Evolutionary conservation across 2,888 invertebrate genomes (phyloP).

Genomic region (Rutpela maculata): DNA sequence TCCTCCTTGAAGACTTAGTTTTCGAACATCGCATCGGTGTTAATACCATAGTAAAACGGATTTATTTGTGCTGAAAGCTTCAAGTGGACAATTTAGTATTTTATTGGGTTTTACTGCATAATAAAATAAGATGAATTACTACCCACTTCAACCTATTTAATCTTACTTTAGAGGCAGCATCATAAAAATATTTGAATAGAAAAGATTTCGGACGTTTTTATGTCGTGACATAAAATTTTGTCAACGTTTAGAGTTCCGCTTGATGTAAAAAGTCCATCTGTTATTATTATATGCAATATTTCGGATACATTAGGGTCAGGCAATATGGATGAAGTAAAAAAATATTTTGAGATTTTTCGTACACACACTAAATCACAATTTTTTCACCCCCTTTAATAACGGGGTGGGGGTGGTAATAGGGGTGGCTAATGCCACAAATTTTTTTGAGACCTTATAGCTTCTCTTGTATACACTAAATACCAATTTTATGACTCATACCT

Average conservation of each 20-base stretch:
- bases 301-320: too few species aligned
- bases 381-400: too few species aligned
- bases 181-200: constrained; percentile 1
- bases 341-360: too few species aligned
- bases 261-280: not conserved
- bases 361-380: too few species aligned
- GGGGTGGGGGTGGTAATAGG: too few species aligned
- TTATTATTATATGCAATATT: too few species aligned
- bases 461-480: too few species aligned
- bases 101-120: constrained; percentile 7
- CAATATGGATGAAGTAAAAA: too few species aligned
- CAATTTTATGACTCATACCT: too few species aligned
- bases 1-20: constrained; percentile 2
- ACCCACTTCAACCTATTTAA: not conserved
- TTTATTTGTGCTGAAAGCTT: not conserved
- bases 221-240: not conserved
- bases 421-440: too few species aligned
- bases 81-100: not conserved
- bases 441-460: too few species aligned
- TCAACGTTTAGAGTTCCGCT: too few species aligned
- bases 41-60: constrained; percentile 1
- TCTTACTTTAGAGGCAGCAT: not conserved
- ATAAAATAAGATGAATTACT: constrained; percentile 6
- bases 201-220: not conserved
- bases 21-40: constrained; percentile 5